These are phyloP conservation scores for Irena cyanogastra DNA, from an alignment of 2,113 vertebrate species.

Conservation along the genomic window DNA sequence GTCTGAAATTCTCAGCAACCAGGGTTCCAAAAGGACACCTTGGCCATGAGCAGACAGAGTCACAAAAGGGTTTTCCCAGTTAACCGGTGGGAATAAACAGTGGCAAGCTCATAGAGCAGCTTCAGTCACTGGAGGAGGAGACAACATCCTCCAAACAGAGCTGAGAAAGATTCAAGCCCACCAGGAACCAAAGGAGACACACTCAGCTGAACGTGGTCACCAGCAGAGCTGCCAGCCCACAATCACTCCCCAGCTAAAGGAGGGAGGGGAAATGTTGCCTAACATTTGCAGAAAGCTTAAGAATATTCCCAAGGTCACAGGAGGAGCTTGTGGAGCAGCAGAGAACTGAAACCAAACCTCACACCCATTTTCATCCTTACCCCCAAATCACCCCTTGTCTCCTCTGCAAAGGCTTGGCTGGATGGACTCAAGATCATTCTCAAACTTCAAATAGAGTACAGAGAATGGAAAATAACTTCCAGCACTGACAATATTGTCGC, in stretches of 20 bases:
- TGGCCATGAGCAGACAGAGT: neutral
- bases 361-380: neutral
- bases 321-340: neutral
- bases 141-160: neutral
- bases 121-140: neutral
- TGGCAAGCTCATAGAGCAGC: neutral
- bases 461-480: slow-evolving; percentile 25
- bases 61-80: neutral
- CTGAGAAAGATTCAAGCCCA: neutral
- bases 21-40: neutral
- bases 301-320: neutral
- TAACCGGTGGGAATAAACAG: neutral
- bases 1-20: neutral
- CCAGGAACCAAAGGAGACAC: neutral
- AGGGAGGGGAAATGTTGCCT: neutral
- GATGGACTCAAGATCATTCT: neutral
- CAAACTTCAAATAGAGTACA: neutral
- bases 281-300: neutral
- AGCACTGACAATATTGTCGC: neutral
- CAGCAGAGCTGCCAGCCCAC: neutral
- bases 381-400: neutral
- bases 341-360: neutral
- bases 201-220: neutral
- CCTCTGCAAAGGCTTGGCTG: neutral
- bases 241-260: rapidly evolving